These are phyloP conservation scores for Caenorhabditis wallacei DNA, from an alignment of 2,888 invertebrate genomes.

Conservation along the genomic window DNA sequence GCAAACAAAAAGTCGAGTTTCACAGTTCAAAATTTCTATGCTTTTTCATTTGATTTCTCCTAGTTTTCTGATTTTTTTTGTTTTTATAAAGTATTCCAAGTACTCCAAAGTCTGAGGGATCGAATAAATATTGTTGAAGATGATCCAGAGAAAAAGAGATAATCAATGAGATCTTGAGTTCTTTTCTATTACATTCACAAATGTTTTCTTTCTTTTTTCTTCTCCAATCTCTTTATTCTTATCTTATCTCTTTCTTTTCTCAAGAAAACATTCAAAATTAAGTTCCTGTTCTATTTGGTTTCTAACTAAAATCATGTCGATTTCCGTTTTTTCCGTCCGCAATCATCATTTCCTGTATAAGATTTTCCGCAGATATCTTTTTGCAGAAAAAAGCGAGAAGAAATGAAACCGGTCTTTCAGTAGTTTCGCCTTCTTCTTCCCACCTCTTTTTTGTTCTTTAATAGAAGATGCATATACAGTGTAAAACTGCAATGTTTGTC, in stretches of 20 bases:
- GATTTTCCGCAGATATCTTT: slow-evolving; percentile 21
- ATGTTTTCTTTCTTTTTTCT: not conserved
- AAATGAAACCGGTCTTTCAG: slow-evolving; percentile 40
- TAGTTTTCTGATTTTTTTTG: not conserved
- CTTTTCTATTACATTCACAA: not conserved
- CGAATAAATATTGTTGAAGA: not conserved
- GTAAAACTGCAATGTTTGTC: slow-evolving; percentile 16
- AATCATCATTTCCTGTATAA: slow-evolving; percentile 13
- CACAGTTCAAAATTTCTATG: not conserved
- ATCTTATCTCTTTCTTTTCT: slow-evolving; percentile 15
- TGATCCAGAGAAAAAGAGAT: slow-evolving; percentile 14
- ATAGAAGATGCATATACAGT: slow-evolving; percentile 22
- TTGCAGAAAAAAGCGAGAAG: not conserved
- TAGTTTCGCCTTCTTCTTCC: slow-evolving; percentile 24
- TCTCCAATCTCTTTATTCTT: not conserved
- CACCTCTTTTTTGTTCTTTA: slow-evolving; percentile 11
- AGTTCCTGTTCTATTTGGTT: slow-evolving; percentile 13
- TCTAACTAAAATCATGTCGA: slow-evolving; percentile 21
- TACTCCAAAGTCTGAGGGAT: too few species aligned
- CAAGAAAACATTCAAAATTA: not conserved
- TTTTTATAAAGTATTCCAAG: too few species aligned
- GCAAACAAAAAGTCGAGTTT: slow-evolving; percentile 12
- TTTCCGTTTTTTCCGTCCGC: slow-evolving; percentile 11
- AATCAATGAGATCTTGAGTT: not conserved
- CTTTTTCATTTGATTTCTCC: not conserved